Conservation (phyloP, 2,888 invertebrate genomes). For the Rapana venosa region DNA sequence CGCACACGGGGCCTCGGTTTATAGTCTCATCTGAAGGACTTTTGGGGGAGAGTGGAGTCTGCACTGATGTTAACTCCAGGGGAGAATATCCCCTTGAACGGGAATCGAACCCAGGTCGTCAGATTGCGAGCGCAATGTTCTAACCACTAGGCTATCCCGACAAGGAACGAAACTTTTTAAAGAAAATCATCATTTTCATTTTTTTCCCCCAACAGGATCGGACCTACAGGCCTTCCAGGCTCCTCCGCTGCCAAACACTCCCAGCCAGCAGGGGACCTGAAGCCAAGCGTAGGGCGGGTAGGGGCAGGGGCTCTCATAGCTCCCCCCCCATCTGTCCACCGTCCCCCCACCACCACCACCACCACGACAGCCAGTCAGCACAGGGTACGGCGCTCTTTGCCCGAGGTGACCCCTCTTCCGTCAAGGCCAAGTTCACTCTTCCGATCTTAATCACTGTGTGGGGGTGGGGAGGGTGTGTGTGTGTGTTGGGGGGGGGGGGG, state of each 20-base stretch:
- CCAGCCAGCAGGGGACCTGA: conserved; percentile 42
- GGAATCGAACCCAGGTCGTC: too few species aligned
- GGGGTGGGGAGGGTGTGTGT: too few species aligned
- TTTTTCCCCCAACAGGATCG: conserved; percentile 42
- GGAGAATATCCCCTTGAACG: too few species aligned
- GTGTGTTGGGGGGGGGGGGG: neutral
- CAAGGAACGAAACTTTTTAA: too few species aligned
- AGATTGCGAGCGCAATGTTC: too few species aligned
- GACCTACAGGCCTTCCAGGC: conserved; percentile 51
- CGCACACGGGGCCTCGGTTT: too few species aligned
- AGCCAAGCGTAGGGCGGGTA: conserved; percentile 23
- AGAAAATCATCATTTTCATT: too few species aligned
- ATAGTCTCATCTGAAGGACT: too few species aligned
- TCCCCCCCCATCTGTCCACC: neutral
- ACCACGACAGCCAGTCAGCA: conserved; percentile 53
- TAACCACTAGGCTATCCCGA: too few species aligned
- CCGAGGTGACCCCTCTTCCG: conserved; percentile 64
- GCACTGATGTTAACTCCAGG: too few species aligned
- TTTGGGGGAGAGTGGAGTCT: too few species aligned
- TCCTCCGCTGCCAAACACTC: conserved; percentile 47
- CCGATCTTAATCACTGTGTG: conserved; percentile 32
- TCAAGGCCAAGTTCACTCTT: conserved; percentile 61
- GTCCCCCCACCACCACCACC: conserved; percentile 52
- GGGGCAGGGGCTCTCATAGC: conserved; percentile 30
- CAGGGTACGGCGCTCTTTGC: conserved; percentile 61